A percentile compares a stretch with the other conserved stretches of the same genome.
Conservation (phyloP, 2,797 vertebrate genomes). For the Aulostomus chinensis region DNA sequence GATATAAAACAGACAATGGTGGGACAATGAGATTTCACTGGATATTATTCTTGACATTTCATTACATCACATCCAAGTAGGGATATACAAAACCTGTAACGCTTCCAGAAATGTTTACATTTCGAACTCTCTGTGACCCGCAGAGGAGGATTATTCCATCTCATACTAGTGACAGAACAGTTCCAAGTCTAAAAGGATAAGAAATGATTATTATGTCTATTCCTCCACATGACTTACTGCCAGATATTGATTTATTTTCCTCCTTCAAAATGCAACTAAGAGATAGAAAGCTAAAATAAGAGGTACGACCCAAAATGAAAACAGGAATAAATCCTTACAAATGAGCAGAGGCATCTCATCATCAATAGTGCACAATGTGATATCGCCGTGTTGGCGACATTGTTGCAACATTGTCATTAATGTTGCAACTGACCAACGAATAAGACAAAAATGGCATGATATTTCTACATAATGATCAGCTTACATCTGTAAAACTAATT, state of each 20-base stretch:
- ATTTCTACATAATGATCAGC: constrained; percentile 35
- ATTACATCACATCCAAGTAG: constrained; percentile 47
- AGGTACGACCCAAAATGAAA: constrained; percentile 22
- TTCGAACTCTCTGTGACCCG: constrained; percentile 21
- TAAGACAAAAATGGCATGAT: constrained; percentile 28
- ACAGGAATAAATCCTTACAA: constrained; percentile 18
- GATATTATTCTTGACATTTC: constrained; percentile 40
- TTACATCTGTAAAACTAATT: constrained; percentile 21
- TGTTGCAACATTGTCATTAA: not conserved
- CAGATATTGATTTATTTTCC: constrained; percentile 16
- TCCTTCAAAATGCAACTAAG: constrained; percentile 7
- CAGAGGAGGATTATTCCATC: constrained; percentile 17
- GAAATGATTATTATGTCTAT: constrained; percentile 15
- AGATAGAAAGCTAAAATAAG: constrained; percentile 18
- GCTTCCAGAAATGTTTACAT: constrained; percentile 26
- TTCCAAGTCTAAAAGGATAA: constrained; percentile 14
- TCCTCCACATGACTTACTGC: constrained; percentile 28
- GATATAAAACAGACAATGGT: constrained; percentile 19
- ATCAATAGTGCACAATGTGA: constrained; percentile 3
- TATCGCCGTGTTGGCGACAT: not conserved
- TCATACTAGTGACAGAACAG: constrained; percentile 25
- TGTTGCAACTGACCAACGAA: not conserved
- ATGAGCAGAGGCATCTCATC: constrained; percentile 17
- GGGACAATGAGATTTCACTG: constrained; percentile 27
- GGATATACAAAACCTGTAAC: constrained; percentile 50